Evolutionary conservation across 2,113 vertebrate genomes (phyloP), one percentile per base, ranked within the genome.

Genomic region (Oplegnathus fasciatus): DNA sequence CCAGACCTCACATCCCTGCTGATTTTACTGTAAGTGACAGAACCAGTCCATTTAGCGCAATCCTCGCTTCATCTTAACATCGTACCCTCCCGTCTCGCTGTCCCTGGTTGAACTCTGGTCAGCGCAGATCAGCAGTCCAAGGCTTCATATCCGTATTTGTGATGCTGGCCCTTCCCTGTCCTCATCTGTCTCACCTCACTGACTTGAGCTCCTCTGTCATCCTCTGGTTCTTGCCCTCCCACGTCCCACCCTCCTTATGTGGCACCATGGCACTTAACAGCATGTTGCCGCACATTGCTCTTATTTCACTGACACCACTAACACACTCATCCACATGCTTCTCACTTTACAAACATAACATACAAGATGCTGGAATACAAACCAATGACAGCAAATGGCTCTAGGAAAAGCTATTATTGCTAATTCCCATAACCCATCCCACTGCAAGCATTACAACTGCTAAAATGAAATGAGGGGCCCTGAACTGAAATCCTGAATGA

Each of bases 21-120:
- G 85, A 94, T 86, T 46, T 86, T 84, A 84, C 76, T 60, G 37
- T 71, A 77, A 89, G 81, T 89, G 91, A 91, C 87, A 86, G 87
- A 90, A 78, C 62, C 65, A 81, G 79, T 84, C 82, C 64, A 52
- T 88, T 80, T 83, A 75, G 68, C 54, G 68, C 75, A 20, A 71
- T 70, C 82, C 75, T 75, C 17, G 46, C 58, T 58, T 75, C 54
- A 22, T 83, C 73, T 54, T 32, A 78, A 17, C 75, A 68, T 61
- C 26, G 4, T 57, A 30, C 32, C 54, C 34, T 62, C 52, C 52
- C 54, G 28, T 58, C 50, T 64, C n/a, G 17, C 40, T 80, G 70
- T 65, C 62, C 70, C 71, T 3, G 26, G 15, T 68, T 90, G 57
- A 85, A 84, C 85, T 76, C 40, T 46, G 30, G 44, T 44, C 54